Base-by-base conservation (phyloP, 2,797 vertebrate species). In the Valencia hispanica region DNA sequence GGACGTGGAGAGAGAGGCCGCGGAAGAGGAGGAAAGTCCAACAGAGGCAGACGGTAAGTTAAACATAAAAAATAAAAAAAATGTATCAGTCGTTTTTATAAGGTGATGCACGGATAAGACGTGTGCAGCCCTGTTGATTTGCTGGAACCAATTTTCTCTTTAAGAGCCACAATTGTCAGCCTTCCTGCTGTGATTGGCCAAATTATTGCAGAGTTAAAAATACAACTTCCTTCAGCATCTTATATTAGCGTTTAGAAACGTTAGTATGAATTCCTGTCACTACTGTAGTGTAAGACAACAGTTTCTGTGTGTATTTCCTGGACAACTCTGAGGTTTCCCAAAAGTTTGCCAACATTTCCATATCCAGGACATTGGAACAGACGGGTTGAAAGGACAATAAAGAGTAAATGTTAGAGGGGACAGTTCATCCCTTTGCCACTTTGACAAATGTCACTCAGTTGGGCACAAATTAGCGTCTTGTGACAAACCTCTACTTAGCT, bases 21-120 rank as follows among this genome's bases (percentile, higher is more conserved):
- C n/a, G 96, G 97, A 79, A 95, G 97, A 91, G 92, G 96, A 88
- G 96, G 97, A 45, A 96, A 97, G 84, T 96, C 94, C 65, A 96
- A 97, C 66, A 93, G 97, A 92, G 95, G 97, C 75, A 92, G 96
- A 68, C 93, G 96, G 89, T 97, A 93, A 78, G 88, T 51, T 51
- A 20, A 22, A 45, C 68, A 20, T 70, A n/a, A n/a, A n/a, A n/a
- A n/a, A n/a, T n/a, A n/a, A n/a, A n/a, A n/a, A n/a, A n/a, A n/a
- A n/a, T n/a, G n/a, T n/a, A n/a, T n/a, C n/a, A n/a, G n/a, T 48
- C 9, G 2, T 59, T 59, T 59, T 59, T 47, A 12, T 34, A 17
- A 63, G 36, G 32, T 63, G 59, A 9, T 34, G 3, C 18, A 36
- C 30, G 36, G 34, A 36, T 63, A 8, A 34, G 32, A 20, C 34